Evolutionary conservation across 1,140 invertebrate species (phyloP), one percentile per base, ranked within the genome.

Genomic region (Drosophila ohnishii): DNA sequence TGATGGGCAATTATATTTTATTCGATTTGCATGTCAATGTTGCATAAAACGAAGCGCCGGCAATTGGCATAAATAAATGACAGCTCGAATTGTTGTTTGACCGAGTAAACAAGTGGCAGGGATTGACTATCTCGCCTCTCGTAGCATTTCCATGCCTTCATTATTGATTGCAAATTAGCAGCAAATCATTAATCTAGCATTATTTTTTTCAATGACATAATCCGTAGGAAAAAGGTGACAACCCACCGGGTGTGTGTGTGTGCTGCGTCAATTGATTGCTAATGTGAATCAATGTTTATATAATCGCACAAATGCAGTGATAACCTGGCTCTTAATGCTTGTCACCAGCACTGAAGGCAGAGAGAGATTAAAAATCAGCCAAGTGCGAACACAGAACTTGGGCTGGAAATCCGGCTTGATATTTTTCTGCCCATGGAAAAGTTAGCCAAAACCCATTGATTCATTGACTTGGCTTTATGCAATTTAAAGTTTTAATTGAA

Each of bases 401-500:
- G 34, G n/a, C 6, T 39, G 35, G 10, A 40, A 50, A n/a, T 39
- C 32, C 25, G 16, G 11, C 28, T 51, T 16, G 53, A 37, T 19
- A 37, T 16, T 55, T 55, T 19, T 13, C 2, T 22, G 44, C 14
- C n/a, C 14, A n/a, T 34, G 22, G 39, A 71, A 73, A 70, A 71
- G 22, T 53, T 72, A 5, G 37, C 1, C n/a, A 0, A 16, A 32
- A 25, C 56, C 16, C 45, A 78, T 58, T 44, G 59, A 55, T 78
- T 57, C 57, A 63, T 48, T 25, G 60, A 40, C 55, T 58, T 69
- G 67, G 51, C 44, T 71, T 13, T 28, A 30, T 61, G 67, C 82
- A 85, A 84, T 84, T 84, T 85, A 84, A 84, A 84, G 25, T 84
- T 84, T 84, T 84, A 84, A 84, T 84, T 85, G 81, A 85, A 84